Conservation (phyloP, 2,113 vertebrate species). For the Arothron firmamentum region DNA sequence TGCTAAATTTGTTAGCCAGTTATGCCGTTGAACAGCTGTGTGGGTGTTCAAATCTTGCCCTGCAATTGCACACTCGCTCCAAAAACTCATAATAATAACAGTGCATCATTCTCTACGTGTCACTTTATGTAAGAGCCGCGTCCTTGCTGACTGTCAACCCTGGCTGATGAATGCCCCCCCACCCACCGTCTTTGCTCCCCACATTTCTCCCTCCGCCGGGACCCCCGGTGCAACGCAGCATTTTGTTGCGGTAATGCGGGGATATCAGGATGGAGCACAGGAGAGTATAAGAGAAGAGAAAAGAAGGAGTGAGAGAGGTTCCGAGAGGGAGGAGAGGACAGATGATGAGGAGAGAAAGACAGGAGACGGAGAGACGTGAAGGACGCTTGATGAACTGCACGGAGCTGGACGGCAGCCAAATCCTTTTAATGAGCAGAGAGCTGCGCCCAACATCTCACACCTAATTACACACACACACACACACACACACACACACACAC, state of each 20-base stretch:
- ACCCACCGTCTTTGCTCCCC: no score
- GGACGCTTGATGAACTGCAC: conserved; percentile 71
- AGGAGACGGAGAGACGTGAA: conserved; percentile 60
- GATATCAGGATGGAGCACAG: conserved; percentile 17
- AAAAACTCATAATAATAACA: no score
- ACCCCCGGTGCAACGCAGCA: not conserved
- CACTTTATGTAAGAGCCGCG: no score
- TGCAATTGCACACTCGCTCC: no score
- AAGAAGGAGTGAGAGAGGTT: conserved; percentile 22
- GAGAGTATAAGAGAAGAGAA: conserved; percentile 18
- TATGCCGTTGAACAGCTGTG: no score
- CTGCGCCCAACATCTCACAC: conserved; percentile 64
- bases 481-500: conserved; percentile 22
- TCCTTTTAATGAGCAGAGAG: conserved; percentile 71
- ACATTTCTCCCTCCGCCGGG: no score
- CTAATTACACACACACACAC: conserved; percentile 45
- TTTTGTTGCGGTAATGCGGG: conserved; percentile 29
- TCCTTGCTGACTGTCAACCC: no score
- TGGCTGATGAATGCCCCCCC: no score
- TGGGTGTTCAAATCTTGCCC: no score
- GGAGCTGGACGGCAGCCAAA: conserved; percentile 68
- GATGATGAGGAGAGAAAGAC: conserved; percentile 43
- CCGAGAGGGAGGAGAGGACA: conserved; percentile 42
- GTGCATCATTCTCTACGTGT: no score
- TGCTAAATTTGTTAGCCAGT: no score